phyloP scores from a whole-genome alignment of 64 coral and sea anemone species.

The Hydrozoanthus tunicans region DNA sequence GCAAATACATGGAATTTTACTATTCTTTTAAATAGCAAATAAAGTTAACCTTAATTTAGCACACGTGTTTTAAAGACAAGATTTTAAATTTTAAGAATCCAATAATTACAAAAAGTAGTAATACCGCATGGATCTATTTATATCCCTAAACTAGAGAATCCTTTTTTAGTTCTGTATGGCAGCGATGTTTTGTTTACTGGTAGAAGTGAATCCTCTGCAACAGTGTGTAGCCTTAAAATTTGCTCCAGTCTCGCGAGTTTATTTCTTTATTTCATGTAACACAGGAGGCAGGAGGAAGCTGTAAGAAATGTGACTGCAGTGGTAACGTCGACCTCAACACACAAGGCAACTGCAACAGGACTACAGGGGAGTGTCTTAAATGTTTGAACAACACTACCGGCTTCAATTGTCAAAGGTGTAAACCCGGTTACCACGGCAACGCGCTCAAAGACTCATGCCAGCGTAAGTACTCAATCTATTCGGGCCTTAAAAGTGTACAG shows the following conservation, averaged over 20 bases:
- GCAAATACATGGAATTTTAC: too few relatives aligned
- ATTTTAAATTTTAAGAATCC: too few relatives aligned
- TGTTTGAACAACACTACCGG: conserved; percentile 82
- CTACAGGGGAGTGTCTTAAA: conserved; percentile 86
- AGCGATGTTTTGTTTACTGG: too few relatives aligned
- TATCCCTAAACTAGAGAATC: too few relatives aligned
- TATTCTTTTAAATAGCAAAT: too few relatives aligned
- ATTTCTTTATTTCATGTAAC: background rate
- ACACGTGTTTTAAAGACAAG: too few relatives aligned
- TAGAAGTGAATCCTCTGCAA: too few relatives aligned
- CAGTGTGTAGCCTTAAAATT: too few relatives aligned
- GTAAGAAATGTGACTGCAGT: conserved; percentile 78
- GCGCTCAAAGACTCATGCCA: conserved; percentile 72
- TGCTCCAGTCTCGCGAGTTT: background rate
- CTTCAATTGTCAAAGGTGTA: conserved; percentile 84
- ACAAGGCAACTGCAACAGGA: conserved; percentile 80
- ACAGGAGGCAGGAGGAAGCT: conserved; percentile 63
- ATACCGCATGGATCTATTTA: too few relatives aligned
- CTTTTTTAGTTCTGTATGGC: too few relatives aligned
- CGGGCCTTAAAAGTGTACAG: background rate
- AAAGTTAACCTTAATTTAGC: too few relatives aligned
- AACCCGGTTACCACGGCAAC: conserved; percentile 77
- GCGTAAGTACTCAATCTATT: conserved; percentile 43
- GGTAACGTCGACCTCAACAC: conserved; percentile 38
- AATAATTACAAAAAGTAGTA: too few relatives aligned